phyloP scores from a whole-genome alignment of 2,797 vertebrate species.

The Vultur gryphus region DNA sequence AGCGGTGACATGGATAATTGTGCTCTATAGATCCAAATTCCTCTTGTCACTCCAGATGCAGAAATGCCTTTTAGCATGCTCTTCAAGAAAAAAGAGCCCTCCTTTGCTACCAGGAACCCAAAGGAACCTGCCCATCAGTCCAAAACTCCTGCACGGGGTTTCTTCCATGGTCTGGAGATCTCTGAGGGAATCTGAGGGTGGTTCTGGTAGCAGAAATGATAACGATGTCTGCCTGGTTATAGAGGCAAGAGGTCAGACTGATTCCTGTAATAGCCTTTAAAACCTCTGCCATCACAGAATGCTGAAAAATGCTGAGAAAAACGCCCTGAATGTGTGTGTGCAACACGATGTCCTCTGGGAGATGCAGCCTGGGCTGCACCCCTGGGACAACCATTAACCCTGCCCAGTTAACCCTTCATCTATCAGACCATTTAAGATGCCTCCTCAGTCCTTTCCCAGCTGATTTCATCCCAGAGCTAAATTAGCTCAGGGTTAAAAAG shows the following conservation, averaged over 20 bases:
- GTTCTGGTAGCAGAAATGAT: neutral
- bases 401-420: neutral
- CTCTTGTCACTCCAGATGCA: constrained; percentile 16
- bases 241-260: neutral
- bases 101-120: neutral
- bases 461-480: neutral
- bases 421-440: neutral
- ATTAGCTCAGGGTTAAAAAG: neutral
- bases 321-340: neutral
- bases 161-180: neutral
- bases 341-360: neutral
- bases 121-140: neutral
- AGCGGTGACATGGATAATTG: neutral
- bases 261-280: neutral
- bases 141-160: neutral
- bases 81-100: neutral
- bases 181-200: neutral
- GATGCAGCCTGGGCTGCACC: neutral
- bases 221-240: neutral
- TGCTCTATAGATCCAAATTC: constrained; percentile 10
- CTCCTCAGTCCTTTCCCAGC: neutral
- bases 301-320: constrained; percentile 6
- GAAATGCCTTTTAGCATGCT: neutral
- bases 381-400: neutral
- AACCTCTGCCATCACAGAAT: neutral